Percentiles rank a stretch among this genome's conserved stretches.
Evolutionary conservation across 2,113 vertebrate species (phyloP).

Genomic region (Tetrao urogallus): DNA sequence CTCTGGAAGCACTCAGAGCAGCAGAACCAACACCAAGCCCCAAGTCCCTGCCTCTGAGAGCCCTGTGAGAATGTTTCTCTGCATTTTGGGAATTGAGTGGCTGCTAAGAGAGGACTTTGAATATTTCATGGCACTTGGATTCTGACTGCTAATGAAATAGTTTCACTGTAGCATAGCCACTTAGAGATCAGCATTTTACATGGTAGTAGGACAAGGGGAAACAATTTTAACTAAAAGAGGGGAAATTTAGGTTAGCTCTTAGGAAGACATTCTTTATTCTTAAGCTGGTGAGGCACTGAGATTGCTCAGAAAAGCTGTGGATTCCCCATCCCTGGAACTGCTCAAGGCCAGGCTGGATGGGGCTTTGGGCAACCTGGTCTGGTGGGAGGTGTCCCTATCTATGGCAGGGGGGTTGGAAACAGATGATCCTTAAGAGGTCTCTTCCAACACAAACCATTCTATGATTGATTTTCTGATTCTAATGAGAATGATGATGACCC

Average conservation of each 20-base stretch:
- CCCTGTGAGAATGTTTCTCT: neutral
- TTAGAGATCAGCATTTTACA: neutral
- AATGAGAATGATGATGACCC: neutral
- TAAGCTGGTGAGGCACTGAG: neutral
- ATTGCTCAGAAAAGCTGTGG: neutral
- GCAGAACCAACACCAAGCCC: neutral
- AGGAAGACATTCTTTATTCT: neutral
- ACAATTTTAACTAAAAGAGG: neutral
- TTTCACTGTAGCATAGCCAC: neutral
- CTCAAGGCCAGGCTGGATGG: neutral
- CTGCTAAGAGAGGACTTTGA: neutral
- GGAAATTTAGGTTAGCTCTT: neutral
- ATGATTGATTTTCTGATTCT: neutral
- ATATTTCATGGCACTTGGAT: fast-evolving
- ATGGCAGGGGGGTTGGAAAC: neutral
- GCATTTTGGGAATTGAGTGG: neutral
- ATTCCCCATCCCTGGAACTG: neutral
- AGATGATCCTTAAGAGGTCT: neutral
- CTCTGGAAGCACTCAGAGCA: neutral
- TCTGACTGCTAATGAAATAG: neutral
- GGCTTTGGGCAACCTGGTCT: neutral
- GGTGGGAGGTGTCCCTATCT: neutral
- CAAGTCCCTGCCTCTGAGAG: neutral
- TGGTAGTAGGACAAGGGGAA: neutral
- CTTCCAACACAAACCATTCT: neutral